Evolutionary conservation across 1,140 invertebrate species (phyloP).

Genomic region (Drosophila sturtevanti): DNA sequence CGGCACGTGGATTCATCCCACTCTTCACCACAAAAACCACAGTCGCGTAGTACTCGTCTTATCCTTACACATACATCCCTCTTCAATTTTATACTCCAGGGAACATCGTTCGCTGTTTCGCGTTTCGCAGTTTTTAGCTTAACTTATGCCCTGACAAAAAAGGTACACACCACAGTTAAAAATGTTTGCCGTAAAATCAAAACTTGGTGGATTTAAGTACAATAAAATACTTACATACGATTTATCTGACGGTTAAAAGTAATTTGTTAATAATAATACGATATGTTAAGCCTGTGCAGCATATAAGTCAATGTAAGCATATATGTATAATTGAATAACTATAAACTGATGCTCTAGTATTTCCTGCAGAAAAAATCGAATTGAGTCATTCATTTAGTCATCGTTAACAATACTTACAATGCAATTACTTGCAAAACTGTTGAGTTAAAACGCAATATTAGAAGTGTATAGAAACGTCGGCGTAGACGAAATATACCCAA

Average conservation of each 20-base stretch:
- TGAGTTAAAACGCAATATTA: no score
- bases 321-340: no score
- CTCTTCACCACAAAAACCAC: conserved; percentile 15
- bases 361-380: no score
- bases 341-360: no score
- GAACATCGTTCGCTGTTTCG: background rate
- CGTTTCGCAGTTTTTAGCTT: conserved; percentile 11
- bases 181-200: background rate
- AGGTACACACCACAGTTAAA: background rate
- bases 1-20: conserved; percentile 16
- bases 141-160: conserved; percentile 14
- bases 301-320: no score
- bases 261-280: no score
- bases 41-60: conserved; percentile 5
- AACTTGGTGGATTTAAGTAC: background rate
- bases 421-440: no score
- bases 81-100: conserved; percentile 9
- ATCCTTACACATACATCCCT: conserved; percentile 1
- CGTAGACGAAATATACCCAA: background rate
- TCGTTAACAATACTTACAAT: no score
- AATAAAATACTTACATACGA: background rate
- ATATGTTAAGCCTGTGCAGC: no score
- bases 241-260: no score
- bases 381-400: no score
- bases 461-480: background rate